Evolutionary conservation across 2,888 invertebrate genomes (phyloP).

Genomic region (Acanthacorydalis orientalis): DNA sequence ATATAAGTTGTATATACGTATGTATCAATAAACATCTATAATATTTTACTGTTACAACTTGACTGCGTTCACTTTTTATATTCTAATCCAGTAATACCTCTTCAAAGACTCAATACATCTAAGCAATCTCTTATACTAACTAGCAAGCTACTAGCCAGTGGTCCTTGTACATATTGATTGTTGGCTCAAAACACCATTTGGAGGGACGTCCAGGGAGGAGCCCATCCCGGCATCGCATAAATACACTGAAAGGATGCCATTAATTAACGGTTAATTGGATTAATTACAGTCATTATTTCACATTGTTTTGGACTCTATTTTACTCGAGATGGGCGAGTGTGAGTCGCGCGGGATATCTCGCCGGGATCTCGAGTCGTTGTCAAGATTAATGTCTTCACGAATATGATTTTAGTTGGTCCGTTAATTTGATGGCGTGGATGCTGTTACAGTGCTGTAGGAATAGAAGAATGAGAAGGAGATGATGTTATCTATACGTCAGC

Average conservation of each 20-base stretch:
- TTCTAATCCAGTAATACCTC: no score
- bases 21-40: no score
- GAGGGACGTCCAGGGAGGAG: constrained; percentile 13
- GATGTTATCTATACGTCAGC: no score
- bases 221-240: constrained; percentile 19
- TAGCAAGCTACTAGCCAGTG: no score
- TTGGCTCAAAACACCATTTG: constrained; percentile 32
- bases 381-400: constrained; percentile 6
- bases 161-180: constrained; percentile 25
- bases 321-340: background rate
- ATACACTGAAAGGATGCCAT: constrained; percentile 30
- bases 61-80: no score
- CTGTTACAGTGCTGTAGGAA: background rate
- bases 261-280: constrained; percentile 37
- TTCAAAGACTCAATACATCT: no score
- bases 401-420: constrained; percentile 6
- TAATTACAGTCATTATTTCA: constrained; percentile 34
- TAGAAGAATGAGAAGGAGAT: background rate
- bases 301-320: constrained; percentile 14
- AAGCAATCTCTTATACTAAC: no score
- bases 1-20: no score
- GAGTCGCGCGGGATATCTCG: no score
- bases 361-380: background rate
- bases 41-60: no score
- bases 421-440: background rate